These are phyloP conservation scores for Gyps fulvus DNA, from an alignment of 2,113 vertebrate genomes.

Conservation along the genomic window DNA sequence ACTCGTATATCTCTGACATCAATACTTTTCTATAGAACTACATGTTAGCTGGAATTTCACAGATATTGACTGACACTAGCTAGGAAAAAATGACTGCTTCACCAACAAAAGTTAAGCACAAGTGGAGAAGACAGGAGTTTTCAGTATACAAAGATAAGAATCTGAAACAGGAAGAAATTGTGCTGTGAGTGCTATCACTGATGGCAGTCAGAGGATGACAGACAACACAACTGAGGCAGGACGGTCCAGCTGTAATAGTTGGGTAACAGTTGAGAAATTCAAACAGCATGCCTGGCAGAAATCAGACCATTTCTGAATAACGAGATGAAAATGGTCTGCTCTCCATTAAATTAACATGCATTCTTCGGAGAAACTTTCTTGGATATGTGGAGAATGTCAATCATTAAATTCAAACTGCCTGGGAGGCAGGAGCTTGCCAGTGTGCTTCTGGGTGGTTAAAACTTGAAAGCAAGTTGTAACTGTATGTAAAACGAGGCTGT, in stretches of 20 bases:
- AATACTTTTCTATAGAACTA: not conserved
- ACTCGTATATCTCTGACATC: not conserved
- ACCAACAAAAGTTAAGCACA: not conserved
- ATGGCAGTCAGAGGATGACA: constrained; percentile 18
- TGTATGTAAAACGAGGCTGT: constrained; percentile 27
- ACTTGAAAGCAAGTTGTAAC: constrained; percentile 27
- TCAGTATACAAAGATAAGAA: not conserved
- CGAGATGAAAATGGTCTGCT: constrained; percentile 51
- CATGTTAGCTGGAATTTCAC: not conserved
- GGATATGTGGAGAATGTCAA: constrained; percentile 33
- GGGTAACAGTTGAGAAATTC: constrained; percentile 30
- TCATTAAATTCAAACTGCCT: constrained; percentile 54
- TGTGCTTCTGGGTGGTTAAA: constrained; percentile 45
- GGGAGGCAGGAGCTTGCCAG: constrained; percentile 52
- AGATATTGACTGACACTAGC: not conserved
- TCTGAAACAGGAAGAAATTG: not conserved
- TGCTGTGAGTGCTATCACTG: not conserved
- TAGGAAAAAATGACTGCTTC: not conserved
- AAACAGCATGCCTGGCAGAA: constrained; percentile 49
- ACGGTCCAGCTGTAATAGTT: constrained; percentile 28
- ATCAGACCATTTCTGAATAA: constrained; percentile 33
- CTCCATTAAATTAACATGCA: constrained; percentile 55
- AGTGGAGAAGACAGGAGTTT: not conserved
- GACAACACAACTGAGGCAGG: not conserved
- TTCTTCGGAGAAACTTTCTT: constrained; percentile 54